These are phyloP conservation scores for Dreissena polymorpha DNA, from an alignment of 1,140 invertebrate species.

Conservation along the genomic window DNA sequence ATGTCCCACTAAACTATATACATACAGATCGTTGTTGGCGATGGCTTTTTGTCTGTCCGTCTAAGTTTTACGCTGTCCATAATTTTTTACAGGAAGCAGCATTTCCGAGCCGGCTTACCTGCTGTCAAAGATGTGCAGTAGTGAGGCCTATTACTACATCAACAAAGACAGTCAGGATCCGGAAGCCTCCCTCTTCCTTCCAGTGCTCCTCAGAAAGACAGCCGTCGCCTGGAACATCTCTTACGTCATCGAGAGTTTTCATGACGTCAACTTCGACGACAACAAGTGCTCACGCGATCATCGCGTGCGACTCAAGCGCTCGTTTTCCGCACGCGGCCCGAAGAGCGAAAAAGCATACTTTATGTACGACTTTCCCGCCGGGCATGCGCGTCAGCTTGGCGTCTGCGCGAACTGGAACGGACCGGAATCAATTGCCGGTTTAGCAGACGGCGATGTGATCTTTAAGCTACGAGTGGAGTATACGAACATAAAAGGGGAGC, in stretches of 20 bases:
- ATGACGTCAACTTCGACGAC: conserved; percentile 59
- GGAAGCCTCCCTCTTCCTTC: conserved; percentile 67
- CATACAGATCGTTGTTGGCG: no score
- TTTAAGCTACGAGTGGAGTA: conserved; percentile 60
- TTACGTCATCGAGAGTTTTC: conserved; percentile 47
- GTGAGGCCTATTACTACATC: conserved; percentile 69
- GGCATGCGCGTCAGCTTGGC: conserved; percentile 61
- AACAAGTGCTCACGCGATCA: conserved; percentile 64
- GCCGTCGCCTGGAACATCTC: conserved; percentile 71
- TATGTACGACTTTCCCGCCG: conserved; percentile 66
- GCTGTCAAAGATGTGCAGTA: conserved; percentile 70
- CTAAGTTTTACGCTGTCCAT: no score
- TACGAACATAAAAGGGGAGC: conserved; percentile 57
- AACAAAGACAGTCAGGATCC: conserved; percentile 58
- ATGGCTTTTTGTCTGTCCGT: no score
- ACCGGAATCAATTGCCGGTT: not conserved
- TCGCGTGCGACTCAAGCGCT: conserved; percentile 54
- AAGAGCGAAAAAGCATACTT: conserved; percentile 59
- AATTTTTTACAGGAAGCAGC: conserved; percentile 51
- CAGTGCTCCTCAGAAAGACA: conserved; percentile 68
- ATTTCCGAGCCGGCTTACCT: conserved; percentile 65
- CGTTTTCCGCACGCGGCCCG: not conserved
- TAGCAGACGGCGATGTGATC: conserved; percentile 52
- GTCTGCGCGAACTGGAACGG: conserved; percentile 48
- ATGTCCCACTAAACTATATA: no score